Evolutionary conservation across 2,113 vertebrate genomes (phyloP).

Genomic region (Vicugna pacos): DNA sequence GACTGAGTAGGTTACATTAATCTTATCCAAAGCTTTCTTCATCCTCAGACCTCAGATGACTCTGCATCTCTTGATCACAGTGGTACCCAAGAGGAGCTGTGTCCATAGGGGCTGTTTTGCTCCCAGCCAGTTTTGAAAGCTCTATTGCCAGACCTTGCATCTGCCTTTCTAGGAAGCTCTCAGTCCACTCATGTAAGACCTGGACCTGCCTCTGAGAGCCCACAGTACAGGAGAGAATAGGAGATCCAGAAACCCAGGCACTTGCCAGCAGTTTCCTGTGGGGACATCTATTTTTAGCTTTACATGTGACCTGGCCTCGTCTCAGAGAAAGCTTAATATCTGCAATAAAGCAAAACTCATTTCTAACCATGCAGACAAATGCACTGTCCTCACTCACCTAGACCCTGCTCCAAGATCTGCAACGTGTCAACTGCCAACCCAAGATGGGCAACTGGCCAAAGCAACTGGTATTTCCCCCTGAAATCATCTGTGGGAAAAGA

Average conservation of each 20-base stretch:
- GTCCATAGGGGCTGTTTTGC: background rate
- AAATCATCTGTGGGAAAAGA: background rate
- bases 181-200: background rate
- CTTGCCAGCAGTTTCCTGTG: background rate
- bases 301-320: background rate
- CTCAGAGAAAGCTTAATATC: background rate
- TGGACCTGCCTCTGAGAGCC: background rate
- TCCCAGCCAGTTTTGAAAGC: background rate
- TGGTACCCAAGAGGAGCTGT: background rate
- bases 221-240: background rate
- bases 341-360: background rate
- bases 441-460: background rate
- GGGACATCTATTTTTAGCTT: constrained; percentile 30
- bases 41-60: background rate
- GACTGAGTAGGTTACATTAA: background rate
- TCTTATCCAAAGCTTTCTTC: background rate
- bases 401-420: background rate
- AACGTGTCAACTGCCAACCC: background rate
- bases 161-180: background rate
- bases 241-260: background rate
- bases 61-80: background rate
- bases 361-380: background rate
- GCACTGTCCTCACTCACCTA: background rate
- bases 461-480: background rate
- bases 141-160: background rate